Percentiles rank a stretch among this genome's conserved stretches.
Conservation (phyloP, 37 sponge, comb jelly and placozoan genomes). For the Hormiphora californensis region DNA sequence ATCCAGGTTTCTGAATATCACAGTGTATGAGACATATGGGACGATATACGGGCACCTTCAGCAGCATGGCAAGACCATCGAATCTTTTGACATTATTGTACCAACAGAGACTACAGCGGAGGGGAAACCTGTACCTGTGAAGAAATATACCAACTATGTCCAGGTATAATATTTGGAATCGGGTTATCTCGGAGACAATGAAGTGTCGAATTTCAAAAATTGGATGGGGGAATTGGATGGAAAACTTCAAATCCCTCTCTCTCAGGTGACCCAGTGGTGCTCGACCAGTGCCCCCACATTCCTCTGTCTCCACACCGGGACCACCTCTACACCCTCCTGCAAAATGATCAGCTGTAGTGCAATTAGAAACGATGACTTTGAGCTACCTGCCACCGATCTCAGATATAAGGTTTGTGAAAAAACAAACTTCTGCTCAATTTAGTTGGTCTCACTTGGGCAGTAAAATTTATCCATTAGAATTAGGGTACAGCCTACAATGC, state of each 20-base stretch:
- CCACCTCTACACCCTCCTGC: background rate
- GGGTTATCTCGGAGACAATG: too few relatives aligned
- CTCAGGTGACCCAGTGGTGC: conserved; percentile 40
- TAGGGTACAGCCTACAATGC: too few relatives aligned
- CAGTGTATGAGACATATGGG: background rate
- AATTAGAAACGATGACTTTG: background rate
- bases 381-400: too few relatives aligned
- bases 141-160: conserved; percentile 14
- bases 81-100: conserved; percentile 24
- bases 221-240: too few relatives aligned
- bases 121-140: background rate
- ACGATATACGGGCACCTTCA: background rate
- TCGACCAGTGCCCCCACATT: too few relatives aligned
- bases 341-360: background rate
- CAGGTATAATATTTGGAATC: too few relatives aligned
- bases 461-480: too few relatives aligned
- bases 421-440: too few relatives aligned
- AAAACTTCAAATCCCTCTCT: too few relatives aligned
- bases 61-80: background rate
- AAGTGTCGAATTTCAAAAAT: too few relatives aligned
- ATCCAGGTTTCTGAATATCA: conserved; percentile 11
- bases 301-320: conserved; percentile 37
- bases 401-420: too few relatives aligned
- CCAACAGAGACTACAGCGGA: background rate
- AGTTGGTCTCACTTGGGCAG: too few relatives aligned